A percentile compares a stretch with the other conserved stretches of the same genome.
Conservation (phyloP, 2,888 invertebrate genomes). For the Cantharis nigra region DNA sequence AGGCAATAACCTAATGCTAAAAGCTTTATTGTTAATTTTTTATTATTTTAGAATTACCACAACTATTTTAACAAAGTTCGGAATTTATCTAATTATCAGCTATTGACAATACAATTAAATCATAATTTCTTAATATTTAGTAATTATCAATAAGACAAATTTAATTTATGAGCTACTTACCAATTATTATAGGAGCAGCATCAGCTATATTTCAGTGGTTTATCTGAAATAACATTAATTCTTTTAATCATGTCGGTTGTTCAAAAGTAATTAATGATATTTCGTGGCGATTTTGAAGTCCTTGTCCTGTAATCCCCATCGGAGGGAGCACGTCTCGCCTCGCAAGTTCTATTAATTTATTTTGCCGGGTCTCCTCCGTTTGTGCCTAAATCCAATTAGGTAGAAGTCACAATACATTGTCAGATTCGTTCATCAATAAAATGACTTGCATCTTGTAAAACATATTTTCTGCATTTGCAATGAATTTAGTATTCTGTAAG, state of each 20-base stretch:
- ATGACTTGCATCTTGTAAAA: conserved; percentile 48
- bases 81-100: too few species aligned
- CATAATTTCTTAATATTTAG: too few species aligned
- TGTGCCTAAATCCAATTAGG: conserved; percentile 52
- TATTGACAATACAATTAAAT: too few species aligned
- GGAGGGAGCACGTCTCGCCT: conserved; percentile 42
- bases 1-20: too few species aligned
- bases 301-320: conserved; percentile 42
- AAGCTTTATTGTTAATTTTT: too few species aligned
- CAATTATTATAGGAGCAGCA: background rate
- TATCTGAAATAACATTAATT: conserved; percentile 11
- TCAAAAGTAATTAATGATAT: conserved; percentile 48
- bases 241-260: conserved; percentile 19
- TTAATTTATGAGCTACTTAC: background rate
- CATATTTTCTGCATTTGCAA: conserved; percentile 49
- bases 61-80: too few species aligned
- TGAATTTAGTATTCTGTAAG: conserved; percentile 42
- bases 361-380: conserved; percentile 42
- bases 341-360: conserved; percentile 50
- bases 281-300: conserved; percentile 50
- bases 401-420: conserved; percentile 51
- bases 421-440: conserved; percentile 49
- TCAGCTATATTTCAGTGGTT: conserved; percentile 4
- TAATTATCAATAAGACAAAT: background rate
- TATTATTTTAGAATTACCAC: too few species aligned